Base-by-base conservation (phyloP, 64 coral and sea anemone genomes). In the Pocillopora verrucosa region DNA sequence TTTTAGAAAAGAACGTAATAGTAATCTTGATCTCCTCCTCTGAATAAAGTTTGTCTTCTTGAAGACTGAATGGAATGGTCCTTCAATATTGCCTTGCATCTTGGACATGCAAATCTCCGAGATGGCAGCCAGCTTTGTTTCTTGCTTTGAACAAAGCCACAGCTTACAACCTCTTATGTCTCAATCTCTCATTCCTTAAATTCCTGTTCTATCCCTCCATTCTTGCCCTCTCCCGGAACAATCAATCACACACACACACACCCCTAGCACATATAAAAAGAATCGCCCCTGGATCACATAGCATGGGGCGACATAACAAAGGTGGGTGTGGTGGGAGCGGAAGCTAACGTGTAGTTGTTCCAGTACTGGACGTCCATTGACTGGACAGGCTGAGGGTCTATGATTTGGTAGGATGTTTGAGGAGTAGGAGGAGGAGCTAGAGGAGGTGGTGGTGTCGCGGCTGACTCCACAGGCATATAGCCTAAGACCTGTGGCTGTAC, bases 391-490 rank as follows among this genome's bases (percentile, higher is more conserved):
- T 87, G 90, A n/a, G 90, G 75, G 60, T 65, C 65, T 34, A 87
- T n/a, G 12, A 92, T 92, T 74, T 92, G 90, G 64, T 87, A 92
- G 13, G 75, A 78, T 34, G 86, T 60, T 76, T 75, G 86, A 76
- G 86, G 75, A 20, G 75, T 65, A 62, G 85, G 86, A 76, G 72
- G 72, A 75, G 86, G 86, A 41, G 75, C 86, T 10, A 78, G 84
- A 59, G 90, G 90, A 59, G 90, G 76, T 65, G 90, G 90, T 59
- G 90, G 90, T 34, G 90, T 84, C 58, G 90, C 86, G 7, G 82
- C 90, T 63, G 80, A 76, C 86, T 92, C 90, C 83, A 92, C 77
- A 57, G 90, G 90, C 73, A 87, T 78, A 92, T 92, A 92, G 62
- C 77, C 80, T 72, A 75, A 61, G 22, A 86, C 82, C 74, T 84